Evolutionary conservation across 2,888 invertebrate genomes (phyloP), one percentile per base, ranked within the genome.

Genomic region (Prosapia bicincta): DNA sequence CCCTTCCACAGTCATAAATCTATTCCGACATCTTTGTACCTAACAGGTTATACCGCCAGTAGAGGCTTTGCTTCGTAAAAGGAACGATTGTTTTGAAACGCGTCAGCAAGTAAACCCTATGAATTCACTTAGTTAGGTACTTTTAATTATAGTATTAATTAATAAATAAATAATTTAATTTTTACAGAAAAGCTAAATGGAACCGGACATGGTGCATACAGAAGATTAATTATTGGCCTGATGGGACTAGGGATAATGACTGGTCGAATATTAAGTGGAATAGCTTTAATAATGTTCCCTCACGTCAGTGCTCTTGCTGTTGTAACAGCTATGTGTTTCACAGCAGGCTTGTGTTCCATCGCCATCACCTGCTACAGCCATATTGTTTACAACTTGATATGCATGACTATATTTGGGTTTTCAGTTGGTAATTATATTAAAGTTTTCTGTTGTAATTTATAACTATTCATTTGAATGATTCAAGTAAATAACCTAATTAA

Each of bases 181-280:
- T 54, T 54, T 54, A 2, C 20, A 54, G 54, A 54, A 6, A 54
- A 20, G 20, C 3, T 20, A 54, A n/a, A 30, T 30, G 20, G 7
- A 3, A 54, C 20, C 3, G 69, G 74, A n/a, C n/a, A 9, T 0
- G 69, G 69, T 25, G 15, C 3, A 0, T 23, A 69, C 24, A 32
- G 20, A 15, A 69, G 65, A 20, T 26, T 28, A 3, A 7, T 74
- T 1, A 32, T 69, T 20, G 28, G 65, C 15, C 0, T 30, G 25
- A 54, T 69, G 5, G 74, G 74, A n/a, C n/a, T 74, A 13, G 69
- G 74, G 9, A 23, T 54, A 20, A 65, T 43, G 26, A 23, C 28
- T n/a, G 74, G 74, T 7, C 32, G 74, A 15, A n/a, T 74, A 23
- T 15, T 54, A 2, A 74, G 74, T 23, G 74, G 74, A 26, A 25